phyloP scores from a whole-genome alignment of 2,113 vertebrate species.

The Percina caprodes region DNA sequence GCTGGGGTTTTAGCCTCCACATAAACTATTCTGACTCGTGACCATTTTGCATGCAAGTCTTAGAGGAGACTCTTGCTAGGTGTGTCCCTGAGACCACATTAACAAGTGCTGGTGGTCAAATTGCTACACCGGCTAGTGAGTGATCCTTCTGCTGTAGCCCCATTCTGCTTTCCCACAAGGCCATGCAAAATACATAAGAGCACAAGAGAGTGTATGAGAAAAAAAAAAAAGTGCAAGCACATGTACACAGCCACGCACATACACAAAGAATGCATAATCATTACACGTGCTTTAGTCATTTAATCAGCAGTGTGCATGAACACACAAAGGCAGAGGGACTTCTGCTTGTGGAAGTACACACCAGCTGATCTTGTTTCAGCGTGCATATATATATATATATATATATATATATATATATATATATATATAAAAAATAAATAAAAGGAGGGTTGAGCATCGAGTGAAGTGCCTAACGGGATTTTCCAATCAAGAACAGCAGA shows the following conservation, averaged over 20 bases:
- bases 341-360: conserved; percentile 41
- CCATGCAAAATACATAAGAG: conserved; percentile 56
- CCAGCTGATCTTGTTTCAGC: conserved; percentile 54
- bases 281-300: conserved; percentile 31
- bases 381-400: neutral
- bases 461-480: conserved; percentile 71
- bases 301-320: conserved; percentile 38
- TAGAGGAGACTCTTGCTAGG: neutral
- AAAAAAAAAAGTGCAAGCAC: conserved; percentile 33
- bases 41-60: neutral
- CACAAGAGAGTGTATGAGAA: conserved; percentile 8
- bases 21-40: conserved; percentile 14
- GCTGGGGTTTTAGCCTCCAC: neutral
- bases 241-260: conserved; percentile 13
- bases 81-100: conserved; percentile 26
- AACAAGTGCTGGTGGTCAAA: conserved; percentile 52
- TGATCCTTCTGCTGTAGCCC: conserved; percentile 47
- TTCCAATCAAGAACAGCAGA: conserved; percentile 76
- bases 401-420: too few species aligned
- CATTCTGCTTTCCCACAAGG: conserved; percentile 48
- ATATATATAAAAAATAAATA: neutral
- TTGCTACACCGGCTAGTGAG: conserved; percentile 30
- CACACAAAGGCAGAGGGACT: conserved; percentile 16
- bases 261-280: conserved; percentile 9
- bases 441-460: conserved; percentile 7